Evolutionary conservation across 2,797 vertebrate genomes (phyloP).

Genomic region (Amphiprion clarkii): DNA sequence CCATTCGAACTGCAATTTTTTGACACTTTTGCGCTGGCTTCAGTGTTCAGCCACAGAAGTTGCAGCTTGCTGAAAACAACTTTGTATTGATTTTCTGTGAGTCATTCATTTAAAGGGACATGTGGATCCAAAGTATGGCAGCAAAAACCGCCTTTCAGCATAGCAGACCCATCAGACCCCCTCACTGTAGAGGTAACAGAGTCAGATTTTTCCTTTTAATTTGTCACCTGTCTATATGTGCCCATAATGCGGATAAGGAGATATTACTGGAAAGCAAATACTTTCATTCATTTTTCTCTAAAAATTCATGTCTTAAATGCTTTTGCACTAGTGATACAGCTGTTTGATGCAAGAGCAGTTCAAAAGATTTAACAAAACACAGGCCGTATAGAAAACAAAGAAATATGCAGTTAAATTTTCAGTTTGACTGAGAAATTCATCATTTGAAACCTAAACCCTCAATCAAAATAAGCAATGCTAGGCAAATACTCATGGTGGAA

Average conservation of each 20-base stretch:
- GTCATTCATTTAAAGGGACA: too few species aligned
- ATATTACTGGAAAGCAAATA: not conserved
- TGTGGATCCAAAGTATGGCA: too few species aligned
- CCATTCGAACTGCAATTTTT: too few species aligned
- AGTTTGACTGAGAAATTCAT: conserved; percentile 29
- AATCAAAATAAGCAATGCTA: conserved; percentile 48
- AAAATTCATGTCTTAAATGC: not conserved
- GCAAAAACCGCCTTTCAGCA: too few species aligned
- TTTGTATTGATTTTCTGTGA: too few species aligned
- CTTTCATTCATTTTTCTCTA: not conserved
- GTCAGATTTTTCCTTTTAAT: too few species aligned
- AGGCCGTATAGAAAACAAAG: conserved; percentile 4
- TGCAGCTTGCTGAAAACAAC: too few species aligned
- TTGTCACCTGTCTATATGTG: too few species aligned
- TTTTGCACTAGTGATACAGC: not conserved
- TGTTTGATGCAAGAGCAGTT: not conserved
- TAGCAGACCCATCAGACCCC: too few species aligned
- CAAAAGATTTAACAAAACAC: not conserved
- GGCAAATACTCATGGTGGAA: conserved; percentile 24
- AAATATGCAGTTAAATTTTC: conserved; percentile 35
- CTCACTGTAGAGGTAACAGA: too few species aligned
- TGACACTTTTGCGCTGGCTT: too few species aligned
- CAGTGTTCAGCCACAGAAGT: too few species aligned
- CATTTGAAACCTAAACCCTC: conserved; percentile 43
- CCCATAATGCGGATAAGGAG: not conserved